phyloP scores from a whole-genome alignment of 2,113 vertebrate genomes.

The Tetrao urogallus region DNA sequence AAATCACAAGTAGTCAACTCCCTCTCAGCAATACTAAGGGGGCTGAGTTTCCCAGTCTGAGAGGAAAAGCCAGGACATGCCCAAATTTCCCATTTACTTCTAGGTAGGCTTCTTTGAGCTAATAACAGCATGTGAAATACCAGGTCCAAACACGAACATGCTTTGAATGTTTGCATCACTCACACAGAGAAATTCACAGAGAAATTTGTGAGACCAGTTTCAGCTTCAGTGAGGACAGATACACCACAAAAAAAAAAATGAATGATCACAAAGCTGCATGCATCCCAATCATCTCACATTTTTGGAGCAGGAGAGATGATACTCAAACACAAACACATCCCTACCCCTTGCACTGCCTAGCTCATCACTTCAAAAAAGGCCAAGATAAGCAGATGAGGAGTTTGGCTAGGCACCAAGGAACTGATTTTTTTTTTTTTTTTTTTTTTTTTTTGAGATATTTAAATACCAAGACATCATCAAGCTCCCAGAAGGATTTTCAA shows the following conservation, averaged over 20 bases:
- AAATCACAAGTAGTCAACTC: neutral
- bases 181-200: neutral
- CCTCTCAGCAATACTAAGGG: neutral
- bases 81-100: neutral
- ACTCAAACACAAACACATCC: neutral
- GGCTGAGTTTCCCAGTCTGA: neutral
- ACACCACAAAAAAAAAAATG: neutral
- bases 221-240: neutral
- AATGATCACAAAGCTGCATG: neutral
- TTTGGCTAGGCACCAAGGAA: neutral
- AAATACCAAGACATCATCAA: conserved; percentile 9
- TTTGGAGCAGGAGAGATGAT: neutral
- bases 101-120: neutral
- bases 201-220: neutral
- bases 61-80: neutral
- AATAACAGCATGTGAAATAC: neutral
- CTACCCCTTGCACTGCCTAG: neutral
- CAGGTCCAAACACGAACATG: neutral
- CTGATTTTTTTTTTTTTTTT: neutral
- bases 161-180: neutral
- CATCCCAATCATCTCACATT: neutral
- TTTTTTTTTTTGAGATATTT: neutral
- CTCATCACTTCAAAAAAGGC: neutral
- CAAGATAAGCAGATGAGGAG: neutral
- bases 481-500: conserved; percentile 18